phyloP scores from a whole-genome alignment of 2,113 vertebrate species.

The Eclectus roratus region DNA sequence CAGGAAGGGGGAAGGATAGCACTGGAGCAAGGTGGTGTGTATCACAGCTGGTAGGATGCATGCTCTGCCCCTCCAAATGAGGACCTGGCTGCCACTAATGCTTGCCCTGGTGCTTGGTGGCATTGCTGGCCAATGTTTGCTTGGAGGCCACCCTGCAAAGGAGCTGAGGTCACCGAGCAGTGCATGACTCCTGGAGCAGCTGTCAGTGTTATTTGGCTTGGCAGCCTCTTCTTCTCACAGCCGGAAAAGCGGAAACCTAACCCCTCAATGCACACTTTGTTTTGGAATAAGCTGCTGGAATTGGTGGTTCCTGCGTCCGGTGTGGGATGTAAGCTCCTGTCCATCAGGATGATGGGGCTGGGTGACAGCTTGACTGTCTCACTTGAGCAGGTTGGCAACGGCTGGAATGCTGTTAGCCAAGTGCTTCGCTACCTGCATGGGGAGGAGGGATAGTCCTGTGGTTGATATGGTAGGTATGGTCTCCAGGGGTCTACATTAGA shows the following conservation, averaged over 20 bases:
- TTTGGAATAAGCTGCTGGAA: constrained; percentile 43
- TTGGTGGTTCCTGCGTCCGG: constrained; percentile 10
- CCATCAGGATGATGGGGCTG: constrained; percentile 34
- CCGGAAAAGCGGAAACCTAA: constrained; percentile 46
- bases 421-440: fast-evolving
- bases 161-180: not conserved
- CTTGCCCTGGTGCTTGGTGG: not conserved
- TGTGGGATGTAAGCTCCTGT: constrained; percentile 32
- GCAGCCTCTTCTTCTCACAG: constrained; percentile 37
- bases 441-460: not conserved
- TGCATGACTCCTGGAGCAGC: constrained; percentile 7
- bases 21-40: not conserved
- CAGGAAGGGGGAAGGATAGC: not conserved
- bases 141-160: not conserved
- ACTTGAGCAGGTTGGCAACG: not conserved
- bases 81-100: not conserved
- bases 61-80: not conserved
- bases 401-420: not conserved
- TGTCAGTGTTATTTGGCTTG: constrained; percentile 60
- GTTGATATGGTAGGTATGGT: not conserved
- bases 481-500: not conserved
- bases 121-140: not conserved
- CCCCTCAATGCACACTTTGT: constrained; percentile 46
- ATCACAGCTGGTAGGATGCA: not conserved
- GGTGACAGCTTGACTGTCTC: constrained; percentile 24